Conservation (phyloP, 2,113 vertebrate species). For the Hippoglossus stenolepis region DNA sequence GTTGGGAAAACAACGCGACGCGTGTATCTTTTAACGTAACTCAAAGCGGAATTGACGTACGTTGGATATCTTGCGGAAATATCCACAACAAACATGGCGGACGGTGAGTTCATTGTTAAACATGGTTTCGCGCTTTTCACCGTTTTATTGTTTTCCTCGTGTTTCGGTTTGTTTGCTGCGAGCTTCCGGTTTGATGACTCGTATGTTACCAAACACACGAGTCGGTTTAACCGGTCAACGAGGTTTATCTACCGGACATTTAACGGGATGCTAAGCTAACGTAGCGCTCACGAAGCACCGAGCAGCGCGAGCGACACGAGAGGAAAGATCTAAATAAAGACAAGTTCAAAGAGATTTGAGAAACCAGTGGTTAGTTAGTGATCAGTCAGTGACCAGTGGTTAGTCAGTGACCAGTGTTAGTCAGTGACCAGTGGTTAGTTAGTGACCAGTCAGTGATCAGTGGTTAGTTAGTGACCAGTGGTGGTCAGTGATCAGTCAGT, state of each 20-base stretch:
- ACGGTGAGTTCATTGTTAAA: constrained; percentile 77
- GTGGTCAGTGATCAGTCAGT: too few species aligned
- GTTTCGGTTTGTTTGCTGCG: accelerated
- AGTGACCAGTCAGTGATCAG: too few species aligned
- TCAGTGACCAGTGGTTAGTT: too few species aligned
- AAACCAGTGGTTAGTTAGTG: too few species aligned
- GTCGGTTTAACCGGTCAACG: too few species aligned
- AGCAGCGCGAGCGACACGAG: too few species aligned
- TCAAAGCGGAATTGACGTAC: constrained; percentile 7
- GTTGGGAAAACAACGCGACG: background rate
- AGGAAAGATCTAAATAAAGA: too few species aligned
- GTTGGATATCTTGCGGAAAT: constrained; percentile 39
- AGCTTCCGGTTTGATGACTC: background rate
- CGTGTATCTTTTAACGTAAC: background rate
- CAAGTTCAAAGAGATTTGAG: too few species aligned
- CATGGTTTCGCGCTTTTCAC: background rate
- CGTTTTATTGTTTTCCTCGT: background rate
- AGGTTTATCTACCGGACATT: background rate
- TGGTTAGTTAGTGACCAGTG: too few species aligned
- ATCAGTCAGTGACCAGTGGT: too few species aligned
- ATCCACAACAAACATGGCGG: constrained; percentile 87
- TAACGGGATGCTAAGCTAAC: constrained; percentile 53
- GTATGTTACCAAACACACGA: too few species aligned
- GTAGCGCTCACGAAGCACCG: background rate
- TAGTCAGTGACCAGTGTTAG: too few species aligned